A percentile compares a stretch with the other conserved stretches of the same genome.
phyloP scores from a whole-genome alignment of 2,888 invertebrate genomes.

The Apodemia mormo region DNA sequence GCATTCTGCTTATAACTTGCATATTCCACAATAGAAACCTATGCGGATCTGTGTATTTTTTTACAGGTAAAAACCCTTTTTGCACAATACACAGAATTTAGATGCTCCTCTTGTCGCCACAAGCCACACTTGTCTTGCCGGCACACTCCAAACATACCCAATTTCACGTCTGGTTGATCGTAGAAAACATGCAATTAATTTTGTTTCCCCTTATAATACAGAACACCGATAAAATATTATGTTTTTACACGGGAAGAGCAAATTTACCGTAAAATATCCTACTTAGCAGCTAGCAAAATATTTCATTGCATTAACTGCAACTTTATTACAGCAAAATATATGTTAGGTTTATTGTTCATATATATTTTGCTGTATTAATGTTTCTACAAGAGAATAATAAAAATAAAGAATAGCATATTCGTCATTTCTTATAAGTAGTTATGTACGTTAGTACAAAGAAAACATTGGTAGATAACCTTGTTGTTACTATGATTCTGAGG shows the following conservation, averaged over 20 bases:
- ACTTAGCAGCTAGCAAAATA: slow-evolving; percentile 32
- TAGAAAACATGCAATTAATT: slow-evolving; percentile 73
- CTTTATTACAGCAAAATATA: too few species aligned
- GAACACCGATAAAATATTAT: slow-evolving; percentile 55
- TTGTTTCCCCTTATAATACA: slow-evolving; percentile 57
- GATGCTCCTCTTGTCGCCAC: slow-evolving; percentile 63
- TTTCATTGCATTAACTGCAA: background rate
- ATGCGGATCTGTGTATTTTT: slow-evolving; percentile 42
- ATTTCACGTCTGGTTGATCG: slow-evolving; percentile 73
- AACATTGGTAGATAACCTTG: too few species aligned
- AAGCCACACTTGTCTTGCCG: slow-evolving; percentile 68
- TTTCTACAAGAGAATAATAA: too few species aligned
- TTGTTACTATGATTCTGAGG: too few species aligned
- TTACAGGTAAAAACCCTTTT: slow-evolving; percentile 76
- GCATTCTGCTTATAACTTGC: slow-evolving; percentile 21
- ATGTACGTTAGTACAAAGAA: too few species aligned
- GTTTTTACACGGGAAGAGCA: slow-evolving; percentile 32
- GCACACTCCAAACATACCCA: slow-evolving; percentile 64
- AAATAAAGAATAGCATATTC: too few species aligned
- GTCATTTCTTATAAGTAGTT: too few species aligned
- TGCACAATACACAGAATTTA: slow-evolving; percentile 74
- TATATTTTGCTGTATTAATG: too few species aligned
- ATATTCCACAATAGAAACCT: slow-evolving; percentile 26
- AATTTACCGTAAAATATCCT: slow-evolving; percentile 67
- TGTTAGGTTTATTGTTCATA: background rate